phyloP scores from a whole-genome alignment of 2,888 invertebrate genomes.

The Matsumyia berberina region DNA sequence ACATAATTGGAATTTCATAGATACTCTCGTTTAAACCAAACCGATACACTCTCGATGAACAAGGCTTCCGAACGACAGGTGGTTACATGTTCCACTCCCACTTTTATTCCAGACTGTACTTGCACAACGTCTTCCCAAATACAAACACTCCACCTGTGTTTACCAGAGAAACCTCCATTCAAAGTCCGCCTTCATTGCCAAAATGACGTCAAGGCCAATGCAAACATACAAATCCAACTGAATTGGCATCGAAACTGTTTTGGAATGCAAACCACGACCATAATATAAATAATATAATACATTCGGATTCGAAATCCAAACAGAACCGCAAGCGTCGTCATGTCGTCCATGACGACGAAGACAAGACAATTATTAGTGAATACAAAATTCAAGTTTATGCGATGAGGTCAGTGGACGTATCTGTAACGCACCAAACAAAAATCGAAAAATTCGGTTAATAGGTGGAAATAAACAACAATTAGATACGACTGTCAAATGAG shows the following conservation, averaged over 20 bases:
- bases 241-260: constrained; percentile 22
- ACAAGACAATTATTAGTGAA: not conserved
- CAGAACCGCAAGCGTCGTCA: not conserved
- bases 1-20: not conserved
- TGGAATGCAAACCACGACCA: constrained; percentile 24
- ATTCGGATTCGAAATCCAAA: not conserved
- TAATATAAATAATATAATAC: not conserved
- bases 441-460: too few species aligned
- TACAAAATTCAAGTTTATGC: constrained; percentile 9
- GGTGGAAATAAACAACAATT: too few species aligned
- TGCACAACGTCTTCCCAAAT: constrained; percentile 1
- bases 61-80: too few species aligned
- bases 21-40: not conserved
- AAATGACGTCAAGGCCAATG: constrained; percentile 35
- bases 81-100: not conserved
- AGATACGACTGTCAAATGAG: not conserved
- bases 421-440: too few species aligned
- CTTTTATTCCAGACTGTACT: not conserved
- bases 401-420: constrained; percentile 30
- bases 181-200: not conserved
- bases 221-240: constrained; percentile 28
- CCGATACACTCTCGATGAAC: too few species aligned
- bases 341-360: not conserved
- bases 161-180: constrained; percentile 6
- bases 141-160: not conserved